Percentiles rank a stretch among this genome's conserved stretches.
phyloP scores from a whole-genome alignment of 1,140 invertebrate species.

The Neodiprion lecontei region DNA sequence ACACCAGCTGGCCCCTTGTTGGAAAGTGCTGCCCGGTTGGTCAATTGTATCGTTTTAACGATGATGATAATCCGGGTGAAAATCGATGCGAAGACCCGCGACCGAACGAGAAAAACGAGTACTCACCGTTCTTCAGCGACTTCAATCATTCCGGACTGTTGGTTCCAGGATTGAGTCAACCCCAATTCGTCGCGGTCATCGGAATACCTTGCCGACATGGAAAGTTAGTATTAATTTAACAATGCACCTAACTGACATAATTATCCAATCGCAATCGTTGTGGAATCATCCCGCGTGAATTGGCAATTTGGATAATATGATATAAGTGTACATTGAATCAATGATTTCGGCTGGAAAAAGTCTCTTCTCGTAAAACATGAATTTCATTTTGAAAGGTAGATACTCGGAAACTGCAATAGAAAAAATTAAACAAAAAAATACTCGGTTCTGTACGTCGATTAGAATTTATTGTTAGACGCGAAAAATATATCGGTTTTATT shows the following conservation, averaged over 20 bases:
- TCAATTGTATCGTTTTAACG: conserved; percentile 24
- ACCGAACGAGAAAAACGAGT: conserved; percentile 19
- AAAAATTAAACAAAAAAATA: too few relatives aligned
- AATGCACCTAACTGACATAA: not conserved
- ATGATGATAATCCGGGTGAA: conserved; percentile 30
- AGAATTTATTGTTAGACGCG: too few relatives aligned
- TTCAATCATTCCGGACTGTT: conserved; percentile 62
- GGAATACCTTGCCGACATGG: conserved; percentile 64
- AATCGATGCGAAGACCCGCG: not conserved
- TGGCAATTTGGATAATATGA: conserved; percentile 1
- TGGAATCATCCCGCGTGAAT: not conserved
- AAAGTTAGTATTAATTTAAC: conserved; percentile 52
- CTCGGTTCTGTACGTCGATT: too few relatives aligned
- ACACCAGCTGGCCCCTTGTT: conserved; percentile 41
- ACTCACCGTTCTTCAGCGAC: conserved; percentile 60
- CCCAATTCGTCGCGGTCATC: conserved; percentile 63
- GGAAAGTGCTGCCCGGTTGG: conserved; percentile 50
- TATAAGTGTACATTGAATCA: not conserved
- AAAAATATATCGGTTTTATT: too few relatives aligned
- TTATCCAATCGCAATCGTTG: not conserved
- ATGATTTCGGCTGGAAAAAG: too few relatives aligned
- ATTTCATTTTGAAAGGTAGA: too few relatives aligned
- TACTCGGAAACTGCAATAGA: too few relatives aligned
- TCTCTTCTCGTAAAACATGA: too few relatives aligned
- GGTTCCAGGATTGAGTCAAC: conserved; percentile 54